Evolutionary conservation across 2,113 vertebrate genomes (phyloP), one percentile per base, ranked within the genome.

Genomic region (Protomyctophum bolini): DNA sequence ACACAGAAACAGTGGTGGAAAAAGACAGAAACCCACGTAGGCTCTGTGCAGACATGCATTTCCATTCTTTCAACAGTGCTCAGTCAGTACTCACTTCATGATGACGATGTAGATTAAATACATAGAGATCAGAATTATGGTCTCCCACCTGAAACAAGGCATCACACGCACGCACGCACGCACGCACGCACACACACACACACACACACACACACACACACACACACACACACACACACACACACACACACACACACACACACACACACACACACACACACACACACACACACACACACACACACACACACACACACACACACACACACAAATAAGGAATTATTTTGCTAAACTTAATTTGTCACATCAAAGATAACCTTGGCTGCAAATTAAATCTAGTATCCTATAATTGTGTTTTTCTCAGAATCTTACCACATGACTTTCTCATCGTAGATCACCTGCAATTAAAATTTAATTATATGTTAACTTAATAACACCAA

Each of bases 371-470:
- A 15, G 11, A 15, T 55, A 45, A 9, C 63, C 8, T 10, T 46
- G 29, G 33, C n/a, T 10, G 7, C 2, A 73, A 12, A 47, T 12
- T 49, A 3, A 10, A 49, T 45, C 8, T 58, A 10, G 60, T 11
- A 10, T 52, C 1, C 10, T 41, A 41, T 1, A 41, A 41, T 41
- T 41, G 33, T 41, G 47, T 6, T 15, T 56, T 50, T 2, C 15
- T n/a, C 11, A 8, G 7, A 47, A 6, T 64, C 91, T 90, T 86
- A 94, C 93, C 93, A 94, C 68, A 91, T 11, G 28, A 94, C 92
- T 56, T 90, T 92, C 68, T 94, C 92, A 83, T 94, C 93, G 75
- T 92, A 94, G 83, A 94, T 94, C 29, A 94, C 88, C 93, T 94
- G 82, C 50, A 87, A 85, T 68, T 61, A 58, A 51, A 76, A 49